phyloP scores from a whole-genome alignment of 37 sponge, comb jelly and placozoan species.

The Amphimedon queenslandica region DNA sequence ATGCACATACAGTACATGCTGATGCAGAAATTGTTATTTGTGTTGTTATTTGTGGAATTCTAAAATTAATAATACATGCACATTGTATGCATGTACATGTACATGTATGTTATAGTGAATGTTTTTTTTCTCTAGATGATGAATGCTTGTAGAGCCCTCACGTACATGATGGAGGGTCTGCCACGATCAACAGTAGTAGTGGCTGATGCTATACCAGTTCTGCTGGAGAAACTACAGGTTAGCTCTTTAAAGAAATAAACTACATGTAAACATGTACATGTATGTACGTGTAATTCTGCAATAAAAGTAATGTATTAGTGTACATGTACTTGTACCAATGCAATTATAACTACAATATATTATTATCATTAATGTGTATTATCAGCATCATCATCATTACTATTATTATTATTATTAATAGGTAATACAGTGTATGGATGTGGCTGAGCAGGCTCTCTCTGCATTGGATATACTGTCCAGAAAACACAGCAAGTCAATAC shows the following conservation, averaged over 20 bases:
- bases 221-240: slow-evolving; percentile 75
- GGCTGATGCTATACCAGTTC: slow-evolving; percentile 68
- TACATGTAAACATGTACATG: too few species aligned
- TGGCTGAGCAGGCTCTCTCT: slow-evolving; percentile 95
- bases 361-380: background rate
- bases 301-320: too few species aligned
- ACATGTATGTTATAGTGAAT: too few species aligned
- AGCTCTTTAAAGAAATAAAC: too few species aligned
- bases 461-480: slow-evolving; percentile 87
- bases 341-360: slow-evolving; percentile 1
- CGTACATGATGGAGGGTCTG: slow-evolving; percentile 96
- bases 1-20: too few species aligned
- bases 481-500: slow-evolving; percentile 76
- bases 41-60: too few species aligned
- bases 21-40: too few species aligned
- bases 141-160: slow-evolving; percentile 92
- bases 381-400: too few species aligned
- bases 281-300: background rate
- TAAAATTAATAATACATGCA: background rate
- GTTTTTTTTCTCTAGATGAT: slow-evolving; percentile 52
- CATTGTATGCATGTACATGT: slow-evolving; percentile 3
- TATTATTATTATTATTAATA: slow-evolving; percentile 18
- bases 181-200: slow-evolving; percentile 75
- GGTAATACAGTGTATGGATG: slow-evolving; percentile 97
- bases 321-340: too few species aligned